Evolutionary conservation across 1,140 invertebrate species (phyloP), one percentile per base, ranked within the genome.

Genomic region (Zophobas atratus): DNA sequence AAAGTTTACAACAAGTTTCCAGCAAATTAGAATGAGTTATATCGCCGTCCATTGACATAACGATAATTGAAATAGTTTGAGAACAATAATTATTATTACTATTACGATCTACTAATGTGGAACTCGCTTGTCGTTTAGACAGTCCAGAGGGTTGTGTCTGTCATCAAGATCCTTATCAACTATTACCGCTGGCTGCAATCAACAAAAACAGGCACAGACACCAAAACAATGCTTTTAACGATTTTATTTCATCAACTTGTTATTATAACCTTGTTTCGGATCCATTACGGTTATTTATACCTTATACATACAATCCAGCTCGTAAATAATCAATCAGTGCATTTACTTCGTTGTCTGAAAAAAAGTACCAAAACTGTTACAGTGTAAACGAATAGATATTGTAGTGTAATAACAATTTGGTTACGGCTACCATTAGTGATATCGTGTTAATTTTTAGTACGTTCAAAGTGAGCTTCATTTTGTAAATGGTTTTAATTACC

Each of bases 21-120:
- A 60, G 38, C 56, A 60, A 60, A 60, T 60, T 60, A 38, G n/a
- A 36, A 39, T 60, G 56, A 60, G 56, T 60, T 60, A 36, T 60
- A 36, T 8, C 56, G 34, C 34, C 55, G 56, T 60, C 56, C 56
- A 39, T 38, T 60, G 56, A 60, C 56, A 39, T 60, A 60, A 60
- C 38, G 56, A 35, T 60, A 60, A 60, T 60, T 38, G 56, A 38
- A 39, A 60, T 60, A 60, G 56, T 60, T 60, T 60, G 56, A 60
- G 56, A 60, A 60, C 56, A 60, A 60, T 60, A 38, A 60, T 60
- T 60, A 60, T 60, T 60, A 60, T 60, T 60, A 60, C 35, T 8
- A 60, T 60, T 60, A 60, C 56, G 38, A 60, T 39, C 56, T 36
- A 35, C 6, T 60, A 60, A 60, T 60, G 56, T 57, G 20, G 56